Evolutionary conservation across 1,140 invertebrate species (phyloP), one percentile per base, ranked within the genome.

Genomic region (Chironomus tepperi): DNA sequence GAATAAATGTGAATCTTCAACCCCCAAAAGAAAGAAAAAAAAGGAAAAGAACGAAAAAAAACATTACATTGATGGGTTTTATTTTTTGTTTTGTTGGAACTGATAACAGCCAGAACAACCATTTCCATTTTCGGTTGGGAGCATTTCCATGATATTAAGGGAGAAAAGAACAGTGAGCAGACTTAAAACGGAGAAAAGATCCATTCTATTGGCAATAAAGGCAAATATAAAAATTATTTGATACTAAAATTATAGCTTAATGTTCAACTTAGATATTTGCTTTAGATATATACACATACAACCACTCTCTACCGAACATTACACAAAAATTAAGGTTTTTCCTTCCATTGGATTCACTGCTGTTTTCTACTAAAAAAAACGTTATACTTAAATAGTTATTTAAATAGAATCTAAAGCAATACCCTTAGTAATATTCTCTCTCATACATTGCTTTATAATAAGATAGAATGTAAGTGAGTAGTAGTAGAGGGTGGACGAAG

Each of bases 171-270:
- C 12, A 57, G 47, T n/a, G 47, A 57, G 15, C 12, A 57, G 47
- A 57, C 47, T 57, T 57, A 57, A 57, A 57, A n/a, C 47, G 47
- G n/a, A n/a, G 47, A 57, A 57, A 57, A 57, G 47, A 57, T 57
- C 47, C 47, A 57, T 70, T 70, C 65, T 70, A 70, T 70, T 70
- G 65, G 16, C 65, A 70, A 70, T 70, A 70, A 70, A 70, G 65
- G 65, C 65, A 70, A 70, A 70, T 70, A 70, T 70, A 70, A 70
- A 70, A 70, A 70, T 70, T 70, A 70, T 21, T 70, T 70, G 65
- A 70, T 70, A 70, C 65, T 70, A 70, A 70, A 70, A 70, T 70
- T 70, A 70, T 70, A 70, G 65, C 65, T 70, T 70, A 70, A 70
- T 70, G 65, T 70, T 19, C 65, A n/a, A 57, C 15, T 70, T 70